Evolutionary conservation across 2,797 vertebrate species (phyloP).

Genomic region (Mastacembelus armatus): DNA sequence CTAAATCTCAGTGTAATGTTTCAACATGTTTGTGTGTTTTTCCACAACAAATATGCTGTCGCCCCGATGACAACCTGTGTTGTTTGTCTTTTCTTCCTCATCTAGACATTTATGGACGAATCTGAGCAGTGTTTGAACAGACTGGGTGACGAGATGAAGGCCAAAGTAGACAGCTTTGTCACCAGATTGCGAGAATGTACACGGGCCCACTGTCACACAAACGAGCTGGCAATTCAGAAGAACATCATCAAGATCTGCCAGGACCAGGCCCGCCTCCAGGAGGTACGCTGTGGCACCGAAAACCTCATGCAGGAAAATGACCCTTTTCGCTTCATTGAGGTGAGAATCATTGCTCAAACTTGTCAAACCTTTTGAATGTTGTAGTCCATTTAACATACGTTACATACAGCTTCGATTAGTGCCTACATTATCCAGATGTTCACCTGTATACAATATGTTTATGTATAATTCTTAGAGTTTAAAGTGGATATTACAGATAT

Average conservation of each 20-base stretch:
- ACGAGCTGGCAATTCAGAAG: conserved; percentile 68
- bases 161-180: conserved; percentile 67
- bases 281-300: conserved; percentile 72
- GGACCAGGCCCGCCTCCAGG: conserved; percentile 77
- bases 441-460: no score
- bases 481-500: no score
- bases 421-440: no score
- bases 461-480: no score
- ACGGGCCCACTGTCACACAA: conserved; percentile 47
- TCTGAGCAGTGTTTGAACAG: conserved; percentile 62
- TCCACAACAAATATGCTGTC: neutral
- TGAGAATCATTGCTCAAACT: conserved; percentile 4
- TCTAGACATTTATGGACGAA: conserved; percentile 75
- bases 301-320: conserved; percentile 77
- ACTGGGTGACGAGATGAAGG: conserved; percentile 66
- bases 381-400: no score
- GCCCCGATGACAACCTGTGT: neutral
- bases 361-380: neutral
- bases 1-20: no score
- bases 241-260: conserved; percentile 73
- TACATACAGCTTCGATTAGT: no score
- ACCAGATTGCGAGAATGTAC: conserved; percentile 54
- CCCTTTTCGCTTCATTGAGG: conserved; percentile 82
- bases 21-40: no score
- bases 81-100: neutral